Base-by-base conservation (phyloP, 2,113 vertebrate genomes). In the Antennarius striatus region DNA sequence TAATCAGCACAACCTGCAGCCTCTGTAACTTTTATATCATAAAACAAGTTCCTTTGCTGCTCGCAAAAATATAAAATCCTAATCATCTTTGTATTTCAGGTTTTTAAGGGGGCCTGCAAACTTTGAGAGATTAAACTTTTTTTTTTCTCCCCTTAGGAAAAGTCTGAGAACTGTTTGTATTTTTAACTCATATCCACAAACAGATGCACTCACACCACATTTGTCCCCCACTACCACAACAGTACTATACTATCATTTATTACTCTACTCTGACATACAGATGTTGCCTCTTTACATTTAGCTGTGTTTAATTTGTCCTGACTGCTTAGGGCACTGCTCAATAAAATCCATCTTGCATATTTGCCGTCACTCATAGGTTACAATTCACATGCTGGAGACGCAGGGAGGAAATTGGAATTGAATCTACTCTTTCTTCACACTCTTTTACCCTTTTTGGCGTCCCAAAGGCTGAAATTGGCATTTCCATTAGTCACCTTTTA, bases 401-500 rank as follows among this genome's bases (percentile, higher is more conserved):
- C 12, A 22, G 7, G 17, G 7, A 30, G 15, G 39, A 15, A 42
- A 48, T 16, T 50, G 22, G 7, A 46, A 39, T 56, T 63, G 6
- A 12, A 16, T 59, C 56, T 43, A 4, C 53, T 29, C n/a, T 10
- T 48, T n/a, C 32, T 28, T 43, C 10, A 14, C 4, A 4, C 5
- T 60, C 22, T 52, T 12, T 45, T 29, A 51, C 60, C 43, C n/a
- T 13, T 43, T 48, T 49, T 8, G 0, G 32, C 29, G 40, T 60
- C 56, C 46, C 29, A 65, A 12, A 4, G 36, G 52, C 54, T 52
- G 42, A 45, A 43, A 71, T 59, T 63, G 50, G 15, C 65, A 61
- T 76, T 79, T 77, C 77, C 68, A 86, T 81, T 66, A 63, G 55
- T 16, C 60, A 68, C 17, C 50, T 39, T 55, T 42, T 49, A 63